Evolutionary conservation across 1,140 invertebrate species (phyloP), one percentile per base, ranked within the genome.

Genomic region (Calliphora vicina): DNA sequence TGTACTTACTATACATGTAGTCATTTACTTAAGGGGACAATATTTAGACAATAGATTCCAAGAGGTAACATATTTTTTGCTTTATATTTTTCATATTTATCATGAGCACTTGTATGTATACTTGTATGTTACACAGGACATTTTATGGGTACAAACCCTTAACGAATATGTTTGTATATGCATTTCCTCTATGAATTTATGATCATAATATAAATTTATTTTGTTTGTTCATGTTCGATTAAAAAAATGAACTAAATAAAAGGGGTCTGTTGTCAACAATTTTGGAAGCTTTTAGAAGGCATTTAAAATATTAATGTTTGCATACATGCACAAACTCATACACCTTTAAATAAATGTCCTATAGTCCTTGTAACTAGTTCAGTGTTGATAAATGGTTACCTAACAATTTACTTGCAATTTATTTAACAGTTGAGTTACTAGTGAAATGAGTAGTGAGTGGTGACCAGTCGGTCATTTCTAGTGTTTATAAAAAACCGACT

Each of bases 161-260:
- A 35, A 8, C 10, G 35, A 35, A 35, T 35, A 73, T 73, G 45
- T 57, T 17, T 17, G 15, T n/a, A 57, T 5, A 6, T 23, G 20
- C 29, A 27, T 76, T 27, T 76, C 20, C 73, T 76, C 29, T 76
- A 20, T 76, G 35, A 76, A 76, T 76, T 76, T 76, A 76, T 76
- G 73, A 42, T 20, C 29, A 42, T 76, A 76, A 76, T 76, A 76
- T 76, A 76, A 76, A 76, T 76, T 76, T 76, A 76, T 76, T 76
- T 76, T 76, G 73, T 76, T 76, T 76, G 73, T 35, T 20, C 73
- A 76, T 76, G 73, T 76, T 76, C 61, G 61, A 67, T 67, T 23
- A 67, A 23, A 67, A 23, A 67, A 67, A 67, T n/a, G n/a, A 57
- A 57, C 9, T 25, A 23, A 67, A 67, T 1, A 23, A 67, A 67